Evolutionary conservation across 2,888 invertebrate species (phyloP).

Genomic region (Apodemia zela): DNA sequence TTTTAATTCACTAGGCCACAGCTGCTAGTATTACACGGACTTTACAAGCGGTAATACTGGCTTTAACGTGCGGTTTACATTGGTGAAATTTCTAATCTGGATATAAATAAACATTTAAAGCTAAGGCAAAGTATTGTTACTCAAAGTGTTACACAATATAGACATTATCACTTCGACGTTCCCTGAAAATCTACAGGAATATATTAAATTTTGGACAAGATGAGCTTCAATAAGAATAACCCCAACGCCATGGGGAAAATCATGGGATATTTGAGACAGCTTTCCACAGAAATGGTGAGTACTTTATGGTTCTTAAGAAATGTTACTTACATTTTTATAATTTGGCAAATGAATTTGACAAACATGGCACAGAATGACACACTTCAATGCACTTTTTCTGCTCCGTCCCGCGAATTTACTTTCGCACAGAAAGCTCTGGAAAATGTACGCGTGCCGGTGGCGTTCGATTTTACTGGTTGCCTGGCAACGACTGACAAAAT

Average conservation of each 20-base stretch:
- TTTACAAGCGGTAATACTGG: constrained; percentile 32
- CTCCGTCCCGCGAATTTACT: constrained; percentile 30
- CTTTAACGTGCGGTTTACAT: constrained; percentile 54
- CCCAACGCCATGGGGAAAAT: constrained; percentile 75
- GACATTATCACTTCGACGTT: constrained; percentile 70
- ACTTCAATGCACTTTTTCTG: neutral
- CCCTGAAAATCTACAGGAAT: constrained; percentile 49
- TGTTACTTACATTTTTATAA: neutral
- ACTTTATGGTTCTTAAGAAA: neutral
- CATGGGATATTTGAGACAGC: constrained; percentile 73
- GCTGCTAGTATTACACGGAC: constrained; percentile 22
- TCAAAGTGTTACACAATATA: constrained; percentile 54
- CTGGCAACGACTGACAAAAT: constrained; percentile 44
- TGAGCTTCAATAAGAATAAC: constrained; percentile 78
- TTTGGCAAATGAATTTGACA: neutral
- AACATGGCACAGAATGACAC: neutral
- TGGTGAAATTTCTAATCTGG: constrained; percentile 62
- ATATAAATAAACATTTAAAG: constrained; percentile 52
- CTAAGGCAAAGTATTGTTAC: constrained; percentile 46
- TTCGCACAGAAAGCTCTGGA: constrained; percentile 53
- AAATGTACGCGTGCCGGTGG: constrained; percentile 23
- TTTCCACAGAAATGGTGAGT: constrained; percentile 77
- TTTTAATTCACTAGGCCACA: constrained; percentile 49
- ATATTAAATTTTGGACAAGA: constrained; percentile 48
- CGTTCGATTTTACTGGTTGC: constrained; percentile 53